phyloP scores from a whole-genome alignment of 2,113 vertebrate genomes.

The Micronycteris hirsuta region DNA sequence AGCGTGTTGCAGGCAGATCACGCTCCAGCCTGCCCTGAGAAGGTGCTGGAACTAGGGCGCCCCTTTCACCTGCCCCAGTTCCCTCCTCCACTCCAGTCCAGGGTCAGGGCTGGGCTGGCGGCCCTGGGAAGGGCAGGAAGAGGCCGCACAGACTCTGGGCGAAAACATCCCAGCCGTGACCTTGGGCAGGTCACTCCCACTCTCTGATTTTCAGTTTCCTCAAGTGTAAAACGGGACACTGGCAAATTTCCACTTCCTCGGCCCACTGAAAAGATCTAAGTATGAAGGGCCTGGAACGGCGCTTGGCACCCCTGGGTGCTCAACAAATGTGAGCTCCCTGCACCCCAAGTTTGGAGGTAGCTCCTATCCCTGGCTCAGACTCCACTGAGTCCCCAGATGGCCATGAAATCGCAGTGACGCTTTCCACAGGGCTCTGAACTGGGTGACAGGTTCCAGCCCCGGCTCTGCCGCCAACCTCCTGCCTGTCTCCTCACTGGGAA shows the following conservation, averaged over 20 bases:
- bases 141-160: not conserved
- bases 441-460: not conserved
- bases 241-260: not conserved
- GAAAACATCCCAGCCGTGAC: not conserved
- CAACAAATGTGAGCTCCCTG: not conserved
- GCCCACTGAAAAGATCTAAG: too few species aligned
- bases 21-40: not conserved
- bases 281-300: not conserved
- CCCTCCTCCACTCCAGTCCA: not conserved
- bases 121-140: not conserved
- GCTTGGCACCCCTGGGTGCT: too few species aligned
- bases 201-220: not conserved
- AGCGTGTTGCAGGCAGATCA: rapidly evolving
- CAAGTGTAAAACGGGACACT: not conserved
- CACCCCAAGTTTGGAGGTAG: too few species aligned
- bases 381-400: not conserved
- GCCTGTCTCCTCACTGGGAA: not conserved
- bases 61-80: not conserved
- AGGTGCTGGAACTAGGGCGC: not conserved
- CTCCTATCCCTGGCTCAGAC: not conserved
- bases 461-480: not conserved
- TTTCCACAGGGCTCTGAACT: not conserved
- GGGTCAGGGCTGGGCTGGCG: not conserved
- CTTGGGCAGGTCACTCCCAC: not conserved
- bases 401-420: rapidly evolving